Percentiles rank a stretch among this genome's conserved stretches.
Conservation (phyloP, 2,888 invertebrate species). For the Microchrysa polita region DNA sequence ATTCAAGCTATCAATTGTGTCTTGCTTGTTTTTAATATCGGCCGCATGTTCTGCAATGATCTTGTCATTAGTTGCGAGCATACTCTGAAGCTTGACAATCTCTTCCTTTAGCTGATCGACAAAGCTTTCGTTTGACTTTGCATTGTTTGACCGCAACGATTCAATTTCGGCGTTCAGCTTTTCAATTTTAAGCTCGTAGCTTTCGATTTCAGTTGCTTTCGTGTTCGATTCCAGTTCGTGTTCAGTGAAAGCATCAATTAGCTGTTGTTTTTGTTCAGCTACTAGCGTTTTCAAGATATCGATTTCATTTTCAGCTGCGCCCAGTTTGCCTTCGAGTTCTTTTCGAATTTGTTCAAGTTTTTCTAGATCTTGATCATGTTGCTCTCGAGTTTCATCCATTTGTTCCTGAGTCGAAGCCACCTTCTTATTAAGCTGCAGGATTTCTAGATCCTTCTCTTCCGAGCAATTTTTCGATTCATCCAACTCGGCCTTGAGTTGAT, state of each 20-base stretch:
- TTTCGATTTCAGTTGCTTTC: slow-evolving; percentile 54
- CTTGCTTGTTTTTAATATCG: slow-evolving; percentile 68
- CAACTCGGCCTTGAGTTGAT: slow-evolving; percentile 65
- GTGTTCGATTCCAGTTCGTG: slow-evolving; percentile 56
- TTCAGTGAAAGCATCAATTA: slow-evolving; percentile 61
- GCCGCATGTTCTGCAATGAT: slow-evolving; percentile 57
- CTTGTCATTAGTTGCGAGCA: slow-evolving; percentile 60
- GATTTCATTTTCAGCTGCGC: slow-evolving; percentile 59
- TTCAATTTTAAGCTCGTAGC: slow-evolving; percentile 61
- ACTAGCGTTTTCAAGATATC: slow-evolving; percentile 60
- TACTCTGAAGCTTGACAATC: slow-evolving; percentile 55
- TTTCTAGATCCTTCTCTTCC: slow-evolving; percentile 66
- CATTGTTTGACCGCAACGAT: slow-evolving; percentile 65
- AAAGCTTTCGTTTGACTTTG: slow-evolving; percentile 55
- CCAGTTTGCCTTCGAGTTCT: slow-evolving; percentile 57
- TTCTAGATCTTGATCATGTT: slow-evolving; percentile 58
- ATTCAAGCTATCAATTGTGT: slow-evolving; percentile 72
- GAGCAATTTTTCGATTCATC: slow-evolving; percentile 65
- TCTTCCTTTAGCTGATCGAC: slow-evolving; percentile 54
- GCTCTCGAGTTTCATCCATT: slow-evolving; percentile 57
- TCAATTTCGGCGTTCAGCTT: slow-evolving; percentile 65
- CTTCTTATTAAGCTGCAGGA: slow-evolving; percentile 64
- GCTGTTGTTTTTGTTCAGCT: slow-evolving; percentile 63
- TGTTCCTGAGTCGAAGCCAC: slow-evolving; percentile 54
- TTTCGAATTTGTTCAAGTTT: slow-evolving; percentile 56